These are phyloP conservation scores for Harpegnathos saltator DNA, from an alignment of 1,140 invertebrate species.

Conservation along the genomic window DNA sequence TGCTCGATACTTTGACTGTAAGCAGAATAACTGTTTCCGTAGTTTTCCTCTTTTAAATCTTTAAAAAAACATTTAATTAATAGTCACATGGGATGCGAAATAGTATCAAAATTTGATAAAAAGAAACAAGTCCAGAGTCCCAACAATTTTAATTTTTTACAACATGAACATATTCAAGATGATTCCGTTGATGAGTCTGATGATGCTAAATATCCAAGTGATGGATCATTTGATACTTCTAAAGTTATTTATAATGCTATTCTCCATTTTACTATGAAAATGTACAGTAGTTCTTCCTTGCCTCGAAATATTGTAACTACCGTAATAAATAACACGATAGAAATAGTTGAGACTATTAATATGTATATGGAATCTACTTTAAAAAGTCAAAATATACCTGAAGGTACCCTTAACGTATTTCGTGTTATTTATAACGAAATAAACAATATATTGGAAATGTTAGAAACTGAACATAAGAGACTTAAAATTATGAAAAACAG, in stretches of 20 bases:
- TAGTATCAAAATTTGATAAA: background rate
- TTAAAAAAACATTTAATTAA: slow-evolving; percentile 28
- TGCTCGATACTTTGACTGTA: background rate
- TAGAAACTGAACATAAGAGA: background rate
- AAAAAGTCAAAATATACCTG: background rate
- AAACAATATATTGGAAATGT: background rate
- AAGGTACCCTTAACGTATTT: background rate
- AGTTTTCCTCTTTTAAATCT: slow-evolving; percentile 2
- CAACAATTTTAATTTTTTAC: background rate
- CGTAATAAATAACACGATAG: background rate
- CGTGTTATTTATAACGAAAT: background rate
- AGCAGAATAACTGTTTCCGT: background rate
- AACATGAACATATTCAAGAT: background rate
- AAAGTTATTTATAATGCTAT: slow-evolving; percentile 11
- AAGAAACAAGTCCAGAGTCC: background rate
- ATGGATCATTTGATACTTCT: background rate
- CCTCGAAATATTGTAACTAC: slow-evolving; percentile 5
- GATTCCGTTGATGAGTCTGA: background rate
- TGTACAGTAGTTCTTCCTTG: slow-evolving; percentile 9
- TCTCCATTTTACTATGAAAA: background rate
- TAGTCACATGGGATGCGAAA: background rate
- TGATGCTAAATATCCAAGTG: background rate
- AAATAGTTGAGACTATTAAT: background rate
- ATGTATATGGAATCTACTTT: background rate
- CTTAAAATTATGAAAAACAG: background rate